Conservation (phyloP, 2,797 vertebrate species). For the Gymnothorax reevesii region DNA sequence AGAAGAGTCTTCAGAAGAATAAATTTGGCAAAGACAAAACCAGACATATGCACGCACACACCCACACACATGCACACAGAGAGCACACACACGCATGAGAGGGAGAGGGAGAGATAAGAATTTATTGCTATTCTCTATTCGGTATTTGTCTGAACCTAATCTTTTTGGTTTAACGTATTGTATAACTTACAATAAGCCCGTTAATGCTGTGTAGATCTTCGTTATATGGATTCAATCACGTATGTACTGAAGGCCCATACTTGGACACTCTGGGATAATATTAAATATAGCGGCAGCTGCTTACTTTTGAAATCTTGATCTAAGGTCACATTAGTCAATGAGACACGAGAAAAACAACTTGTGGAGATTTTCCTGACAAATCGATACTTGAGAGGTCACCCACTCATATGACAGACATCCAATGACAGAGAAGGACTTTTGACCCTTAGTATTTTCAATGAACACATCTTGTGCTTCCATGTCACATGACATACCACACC, state of each 20-base stretch:
- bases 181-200: too few species aligned
- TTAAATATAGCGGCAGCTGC: background rate
- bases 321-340: conserved; percentile 8
- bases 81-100: too few species aligned
- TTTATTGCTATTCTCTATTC: too few species aligned
- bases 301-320: background rate
- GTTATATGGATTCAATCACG: background rate
- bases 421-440: background rate
- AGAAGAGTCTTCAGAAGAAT: background rate
- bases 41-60: background rate
- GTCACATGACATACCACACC: too few species aligned
- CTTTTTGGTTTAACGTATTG: background rate
- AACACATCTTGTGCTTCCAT: too few species aligned
- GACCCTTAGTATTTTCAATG: too few species aligned
- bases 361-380: background rate
- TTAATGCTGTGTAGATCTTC: too few species aligned
- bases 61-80: background rate
- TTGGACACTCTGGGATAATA: background rate
- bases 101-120: too few species aligned
- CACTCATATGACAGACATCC: too few species aligned
- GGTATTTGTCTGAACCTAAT: background rate
- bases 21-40: too few species aligned
- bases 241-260: background rate
- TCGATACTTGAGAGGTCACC: background rate
- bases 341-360: conserved; percentile 15